Percentiles rank a stretch among this genome's conserved stretches.
Evolutionary conservation across 2,113 vertebrate species (phyloP).

Genomic region (Hippotragus niger): DNA sequence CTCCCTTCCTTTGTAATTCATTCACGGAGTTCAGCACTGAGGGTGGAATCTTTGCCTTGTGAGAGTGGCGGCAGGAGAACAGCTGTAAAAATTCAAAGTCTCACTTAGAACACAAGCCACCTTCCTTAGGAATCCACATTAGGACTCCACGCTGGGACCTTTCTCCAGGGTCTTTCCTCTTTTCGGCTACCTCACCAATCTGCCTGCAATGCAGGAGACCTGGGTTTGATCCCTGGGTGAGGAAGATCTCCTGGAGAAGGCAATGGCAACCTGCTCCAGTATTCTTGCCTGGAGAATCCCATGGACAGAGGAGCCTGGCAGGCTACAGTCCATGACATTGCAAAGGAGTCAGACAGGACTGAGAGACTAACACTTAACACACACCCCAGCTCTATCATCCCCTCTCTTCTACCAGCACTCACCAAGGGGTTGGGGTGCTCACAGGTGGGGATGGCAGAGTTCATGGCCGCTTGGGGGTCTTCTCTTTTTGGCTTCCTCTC

Average conservation of each 20-base stretch:
- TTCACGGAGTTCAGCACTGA: not conserved
- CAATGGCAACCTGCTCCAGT: not conserved
- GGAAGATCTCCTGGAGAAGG: not conserved
- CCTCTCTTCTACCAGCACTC: not conserved
- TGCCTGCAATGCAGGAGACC: not conserved
- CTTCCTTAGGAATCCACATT: not conserved
- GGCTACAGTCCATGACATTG: not conserved
- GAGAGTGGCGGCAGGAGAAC: rapidly evolving
- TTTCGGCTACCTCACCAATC: not conserved
- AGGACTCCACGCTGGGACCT: not conserved
- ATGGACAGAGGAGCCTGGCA: not conserved
- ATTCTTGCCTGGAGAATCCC: not conserved
- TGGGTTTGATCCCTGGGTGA: not conserved
- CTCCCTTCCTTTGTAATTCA: not conserved
- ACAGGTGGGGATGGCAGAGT: not conserved
- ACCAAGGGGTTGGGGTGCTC: not conserved
- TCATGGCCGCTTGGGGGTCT: not conserved
- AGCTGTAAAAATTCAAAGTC: not conserved
- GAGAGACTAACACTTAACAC: not conserved
- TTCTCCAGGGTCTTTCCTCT: not conserved
- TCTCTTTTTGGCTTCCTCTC: not conserved
- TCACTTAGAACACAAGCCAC: not conserved
- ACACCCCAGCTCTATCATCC: too few species aligned
- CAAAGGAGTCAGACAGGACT: not conserved
- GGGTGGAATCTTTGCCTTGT: too few species aligned